These are phyloP conservation scores for Dasysyrphus tricinctus DNA, from an alignment of 2,888 invertebrate species.

Conservation along the genomic window DNA sequence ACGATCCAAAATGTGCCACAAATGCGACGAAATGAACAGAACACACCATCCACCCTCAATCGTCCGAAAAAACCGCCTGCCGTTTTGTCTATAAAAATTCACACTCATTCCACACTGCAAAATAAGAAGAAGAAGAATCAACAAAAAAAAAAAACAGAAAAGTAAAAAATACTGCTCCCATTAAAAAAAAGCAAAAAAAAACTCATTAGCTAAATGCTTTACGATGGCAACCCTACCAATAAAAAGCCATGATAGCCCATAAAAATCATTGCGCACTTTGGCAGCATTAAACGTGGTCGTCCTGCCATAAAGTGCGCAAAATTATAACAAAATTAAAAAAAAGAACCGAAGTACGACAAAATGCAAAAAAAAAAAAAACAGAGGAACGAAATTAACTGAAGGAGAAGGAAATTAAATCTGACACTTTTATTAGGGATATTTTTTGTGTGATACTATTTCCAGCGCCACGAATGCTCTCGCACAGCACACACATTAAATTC, in stretches of 20 bases:
- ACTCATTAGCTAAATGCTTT: conserved; percentile 78
- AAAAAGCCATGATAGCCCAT: conserved; percentile 68
- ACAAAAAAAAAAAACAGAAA: background rate
- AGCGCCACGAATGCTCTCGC: conserved; percentile 24
- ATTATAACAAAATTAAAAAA: conserved; percentile 53
- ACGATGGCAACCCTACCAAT: conserved; percentile 75
- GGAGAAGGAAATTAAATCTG: conserved; percentile 71
- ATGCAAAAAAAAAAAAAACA: conserved; percentile 19
- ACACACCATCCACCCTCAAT: background rate
- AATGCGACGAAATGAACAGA: background rate
- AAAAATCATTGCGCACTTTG: conserved; percentile 73
- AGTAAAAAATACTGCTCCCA: conserved; percentile 11
- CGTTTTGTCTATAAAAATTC: conserved; percentile 46
- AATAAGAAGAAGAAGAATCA: background rate
- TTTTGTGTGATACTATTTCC: conserved; percentile 36
- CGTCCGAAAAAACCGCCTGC: conserved; percentile 26
- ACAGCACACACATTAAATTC: conserved; percentile 61
- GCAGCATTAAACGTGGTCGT: conserved; percentile 67
- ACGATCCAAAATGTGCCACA: conserved; percentile 60
- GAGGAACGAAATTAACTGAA: conserved; percentile 53
- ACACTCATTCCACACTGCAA: conserved; percentile 27
- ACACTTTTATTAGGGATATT: conserved; percentile 72
- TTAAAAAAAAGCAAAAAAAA: conserved; percentile 74
- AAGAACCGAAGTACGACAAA: background rate
- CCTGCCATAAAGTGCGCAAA: conserved; percentile 67